Conservation (phyloP, 2,888 invertebrate species). For the Drosophila affinis region DNA sequence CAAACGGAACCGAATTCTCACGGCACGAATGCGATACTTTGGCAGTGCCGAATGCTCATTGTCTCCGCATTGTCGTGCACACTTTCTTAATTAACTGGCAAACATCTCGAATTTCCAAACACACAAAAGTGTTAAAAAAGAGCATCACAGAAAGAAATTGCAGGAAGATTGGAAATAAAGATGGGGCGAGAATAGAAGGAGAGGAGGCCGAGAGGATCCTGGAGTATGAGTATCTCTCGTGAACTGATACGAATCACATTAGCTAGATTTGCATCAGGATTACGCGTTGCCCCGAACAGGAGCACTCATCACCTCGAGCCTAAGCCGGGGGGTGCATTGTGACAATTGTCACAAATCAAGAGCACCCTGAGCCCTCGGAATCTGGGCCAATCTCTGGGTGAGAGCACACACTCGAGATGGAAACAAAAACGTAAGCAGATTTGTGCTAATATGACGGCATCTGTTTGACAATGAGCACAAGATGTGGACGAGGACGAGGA, state of each 20-base stretch:
- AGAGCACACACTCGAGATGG: conserved; percentile 56
- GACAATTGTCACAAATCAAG: conserved; percentile 76
- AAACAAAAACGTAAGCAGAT: conserved; percentile 75
- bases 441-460: conserved; percentile 79
- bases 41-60: not conserved
- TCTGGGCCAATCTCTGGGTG: conserved; percentile 57
- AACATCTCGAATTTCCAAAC: conserved; percentile 59
- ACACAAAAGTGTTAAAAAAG: conserved; percentile 71
- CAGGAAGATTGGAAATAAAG: conserved; percentile 10
- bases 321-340: conserved; percentile 54
- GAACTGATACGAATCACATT: conserved; percentile 74
- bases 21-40: conserved; percentile 42
- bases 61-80: conserved; percentile 14
- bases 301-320: conserved; percentile 61
- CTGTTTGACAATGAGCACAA: conserved; percentile 57
- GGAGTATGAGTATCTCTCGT: not conserved
- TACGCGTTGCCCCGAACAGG: conserved; percentile 51
- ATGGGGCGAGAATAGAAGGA: conserved; percentile 9
- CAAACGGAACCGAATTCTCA: conserved; percentile 36
- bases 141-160: conserved; percentile 43
- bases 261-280: conserved; percentile 77
- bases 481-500: conserved; percentile 23
- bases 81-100: conserved; percentile 63
- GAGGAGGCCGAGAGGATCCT: not conserved
- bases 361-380: conserved; percentile 46